A percentile compares a stretch with the other conserved stretches of the same genome.
These are phyloP conservation scores for Griposia aprilina DNA, from an alignment of 2,888 invertebrate genomes.

Conservation along the genomic window DNA sequence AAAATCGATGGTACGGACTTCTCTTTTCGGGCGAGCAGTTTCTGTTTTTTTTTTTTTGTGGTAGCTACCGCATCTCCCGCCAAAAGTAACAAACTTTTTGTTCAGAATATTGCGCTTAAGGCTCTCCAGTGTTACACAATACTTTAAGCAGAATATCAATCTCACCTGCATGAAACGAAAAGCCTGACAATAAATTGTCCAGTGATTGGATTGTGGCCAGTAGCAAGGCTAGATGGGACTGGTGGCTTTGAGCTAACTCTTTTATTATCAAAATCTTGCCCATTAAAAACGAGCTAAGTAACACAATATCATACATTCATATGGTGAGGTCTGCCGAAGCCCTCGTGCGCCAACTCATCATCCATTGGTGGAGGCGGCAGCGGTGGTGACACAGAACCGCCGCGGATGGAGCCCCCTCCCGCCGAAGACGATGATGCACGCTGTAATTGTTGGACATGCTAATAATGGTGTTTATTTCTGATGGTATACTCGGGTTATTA, in stretches of 20 bases:
- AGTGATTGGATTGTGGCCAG: not conserved
- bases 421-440: conserved; percentile 85
- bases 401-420: conserved; percentile 82
- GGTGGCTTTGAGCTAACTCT: not conserved
- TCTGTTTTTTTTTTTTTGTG: too few relatives aligned
- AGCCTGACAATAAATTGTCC: not conserved
- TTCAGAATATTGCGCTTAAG: too few relatives aligned
- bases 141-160: not conserved
- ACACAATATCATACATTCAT: conserved; percentile 74
- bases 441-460: conserved; percentile 69
- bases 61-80: too few relatives aligned
- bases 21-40: too few relatives aligned
- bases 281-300: not conserved
- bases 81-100: too few relatives aligned
- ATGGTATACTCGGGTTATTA: conserved; percentile 34
- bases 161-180: not conserved
- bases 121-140: too few relatives aligned
- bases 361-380: conserved; percentile 96
- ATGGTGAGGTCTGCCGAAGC: conserved; percentile 93
- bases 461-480: not conserved
- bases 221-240: not conserved
- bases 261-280: not conserved
- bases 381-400: conserved; percentile 95
- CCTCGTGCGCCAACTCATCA: conserved; percentile 93
- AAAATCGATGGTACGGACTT: too few relatives aligned